phyloP scores from a whole-genome alignment of 2,888 invertebrate species.

The Dexiosoma caninum region DNA sequence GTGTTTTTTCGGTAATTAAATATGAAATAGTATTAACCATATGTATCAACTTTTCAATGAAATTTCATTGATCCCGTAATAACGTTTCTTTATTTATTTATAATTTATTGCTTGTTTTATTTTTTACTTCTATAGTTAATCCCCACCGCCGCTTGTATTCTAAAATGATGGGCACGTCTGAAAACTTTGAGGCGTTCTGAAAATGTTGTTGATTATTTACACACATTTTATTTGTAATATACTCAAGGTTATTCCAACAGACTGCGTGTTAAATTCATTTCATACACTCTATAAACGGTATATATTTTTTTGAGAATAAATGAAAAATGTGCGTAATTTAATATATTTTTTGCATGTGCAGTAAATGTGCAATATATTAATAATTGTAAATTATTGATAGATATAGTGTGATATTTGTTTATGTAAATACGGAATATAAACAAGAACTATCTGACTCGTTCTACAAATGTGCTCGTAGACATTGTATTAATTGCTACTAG shows the following conservation, averaged over 20 bases:
- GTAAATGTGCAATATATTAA: no score
- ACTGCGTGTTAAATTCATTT: constrained; percentile 35
- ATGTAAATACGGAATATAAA: no score
- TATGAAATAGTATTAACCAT: constrained; percentile 52
- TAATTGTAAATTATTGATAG: no score
- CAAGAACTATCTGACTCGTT: no score
- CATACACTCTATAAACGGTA: constrained; percentile 19
- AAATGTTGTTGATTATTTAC: constrained; percentile 30
- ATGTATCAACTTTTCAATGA: not conserved
- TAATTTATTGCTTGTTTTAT: not conserved
- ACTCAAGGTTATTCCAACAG: constrained; percentile 55
- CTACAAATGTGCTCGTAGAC: no score
- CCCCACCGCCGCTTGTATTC: constrained; percentile 44
- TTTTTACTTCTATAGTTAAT: constrained; percentile 30
- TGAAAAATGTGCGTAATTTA: not conserved
- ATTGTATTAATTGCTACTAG: no score
- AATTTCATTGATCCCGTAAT: not conserved
- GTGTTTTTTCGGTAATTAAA: constrained; percentile 54
- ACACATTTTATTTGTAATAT: constrained; percentile 53
- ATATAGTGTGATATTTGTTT: no score
- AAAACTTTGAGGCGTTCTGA: constrained; percentile 44
- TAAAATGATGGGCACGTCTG: constrained; percentile 47
- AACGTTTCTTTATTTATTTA: not conserved
- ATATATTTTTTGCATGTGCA: not conserved
- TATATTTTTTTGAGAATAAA: not conserved